Percentiles rank a stretch among this genome's conserved stretches.
Evolutionary conservation across 2,888 invertebrate genomes (phyloP).

Genomic region (Dicycla oo): DNA sequence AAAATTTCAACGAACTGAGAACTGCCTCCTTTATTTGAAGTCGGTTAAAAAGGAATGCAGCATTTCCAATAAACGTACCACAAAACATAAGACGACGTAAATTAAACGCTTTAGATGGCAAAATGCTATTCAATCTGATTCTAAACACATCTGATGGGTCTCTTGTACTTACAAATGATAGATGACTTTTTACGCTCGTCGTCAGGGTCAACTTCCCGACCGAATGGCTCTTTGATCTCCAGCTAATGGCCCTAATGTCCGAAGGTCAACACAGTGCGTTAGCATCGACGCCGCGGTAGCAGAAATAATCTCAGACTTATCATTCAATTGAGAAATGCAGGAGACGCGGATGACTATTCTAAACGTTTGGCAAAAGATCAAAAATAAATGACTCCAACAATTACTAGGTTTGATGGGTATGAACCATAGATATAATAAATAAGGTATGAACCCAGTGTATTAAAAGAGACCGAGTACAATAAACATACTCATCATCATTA

Average conservation of each 20-base stretch:
- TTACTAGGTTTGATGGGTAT: constrained; percentile 47
- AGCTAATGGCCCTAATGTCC: constrained; percentile 38
- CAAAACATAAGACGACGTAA: background rate
- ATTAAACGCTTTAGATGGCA: background rate
- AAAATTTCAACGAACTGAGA: too few relatives aligned
- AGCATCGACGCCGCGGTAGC: constrained; percentile 14
- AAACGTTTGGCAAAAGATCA: constrained; percentile 66
- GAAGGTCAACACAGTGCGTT: constrained; percentile 48
- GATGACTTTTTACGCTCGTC: constrained; percentile 13
- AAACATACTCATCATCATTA: constrained; percentile 32
- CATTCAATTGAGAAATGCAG: constrained; percentile 30
- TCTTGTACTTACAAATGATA: constrained; percentile 9
- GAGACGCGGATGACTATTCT: constrained; percentile 21
- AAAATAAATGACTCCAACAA: constrained; percentile 60
- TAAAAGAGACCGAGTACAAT: constrained; percentile 27
- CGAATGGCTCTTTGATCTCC: constrained; percentile 43
- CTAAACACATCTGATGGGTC: background rate
- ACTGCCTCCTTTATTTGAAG: constrained; percentile 3
- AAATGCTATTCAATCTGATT: constrained; percentile 4
- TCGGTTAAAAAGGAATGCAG: background rate
- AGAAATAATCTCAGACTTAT: constrained; percentile 28
- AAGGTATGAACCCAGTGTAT: constrained; percentile 29
- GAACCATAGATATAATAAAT: too few relatives aligned
- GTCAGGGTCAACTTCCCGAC: constrained; percentile 33
- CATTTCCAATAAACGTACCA: background rate